Base-by-base conservation (phyloP, 2,797 vertebrate species). In the Coccyzus lansbergi region DNA sequence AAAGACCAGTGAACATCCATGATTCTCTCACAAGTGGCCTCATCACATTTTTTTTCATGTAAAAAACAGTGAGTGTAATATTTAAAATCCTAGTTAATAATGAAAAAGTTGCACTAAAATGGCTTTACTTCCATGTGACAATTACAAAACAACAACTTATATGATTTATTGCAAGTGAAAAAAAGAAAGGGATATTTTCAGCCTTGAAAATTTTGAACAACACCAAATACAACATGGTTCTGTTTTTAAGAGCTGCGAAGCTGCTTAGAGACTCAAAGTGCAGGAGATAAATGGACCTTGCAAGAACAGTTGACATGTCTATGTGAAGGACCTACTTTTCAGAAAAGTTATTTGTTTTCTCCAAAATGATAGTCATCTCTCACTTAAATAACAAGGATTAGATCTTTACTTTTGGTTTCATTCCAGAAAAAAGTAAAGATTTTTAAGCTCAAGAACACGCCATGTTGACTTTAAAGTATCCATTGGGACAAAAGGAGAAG, bases 21-120 rank as follows among this genome's bases (percentile, higher is more conserved):
- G 76, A 91, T 85, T 88, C 12, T 86, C 79, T 59, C 53, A 80
- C 24, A 85, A 93, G 46, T 86, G 52, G n/a, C 48, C 83, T 95
- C 25, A 53, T 68, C n/a, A 89, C 34, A 65, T 63, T 34, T 83
- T 60, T 60, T 87, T 91, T 71, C 3, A 51, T 89, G 60, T 84
- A 36, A 77, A 96, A 93, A 55, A 1, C 19, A 90, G 68, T n/a
- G 85, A 52, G 20, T 52, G 76, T 94, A 55, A 83, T 22, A 92
- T 75, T 76, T 83, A 13, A 85, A 84, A 80, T 62, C 14, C 59
- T 92, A 86, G 75, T 79, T 87, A 94, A 72, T 79, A 93, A 92
- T 49, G 29, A 94, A 94, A 94, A 68, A 6, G 4, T 68, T 92
- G 26, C 33, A 69, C 38, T 83, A 48, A 46, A 83, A 48, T 91